These are phyloP conservation scores for Cherax destructor DNA, from an alignment of 1,140 invertebrate species.

Conservation along the genomic window DNA sequence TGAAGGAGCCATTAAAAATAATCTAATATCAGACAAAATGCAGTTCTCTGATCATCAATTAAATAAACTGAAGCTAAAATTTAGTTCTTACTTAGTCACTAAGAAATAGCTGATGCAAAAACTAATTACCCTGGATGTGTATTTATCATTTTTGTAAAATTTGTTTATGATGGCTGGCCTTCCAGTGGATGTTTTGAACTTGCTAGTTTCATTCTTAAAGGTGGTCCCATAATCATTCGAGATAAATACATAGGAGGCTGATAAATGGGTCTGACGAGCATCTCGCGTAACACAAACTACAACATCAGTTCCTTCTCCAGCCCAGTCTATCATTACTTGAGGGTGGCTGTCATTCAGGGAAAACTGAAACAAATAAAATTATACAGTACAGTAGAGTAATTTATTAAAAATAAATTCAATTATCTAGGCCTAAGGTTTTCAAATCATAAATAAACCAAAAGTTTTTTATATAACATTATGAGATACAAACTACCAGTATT, in stretches of 20 bases:
- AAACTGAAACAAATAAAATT: conserved; percentile 73
- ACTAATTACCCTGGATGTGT: conserved; percentile 61
- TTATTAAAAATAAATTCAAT: not conserved
- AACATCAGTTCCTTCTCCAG: conserved; percentile 88
- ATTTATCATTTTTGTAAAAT: conserved; percentile 81
- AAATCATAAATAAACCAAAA: not conserved
- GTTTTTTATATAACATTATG: not conserved
- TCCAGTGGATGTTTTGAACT: conserved; percentile 79
- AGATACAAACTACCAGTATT: not conserved
- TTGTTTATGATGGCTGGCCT: conserved; percentile 83
- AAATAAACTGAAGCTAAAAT: too few relatives aligned
- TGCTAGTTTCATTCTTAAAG: conserved; percentile 84
- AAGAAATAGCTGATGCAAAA: too few relatives aligned
- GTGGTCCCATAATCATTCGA: conserved; percentile 90
- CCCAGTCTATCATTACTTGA: conserved; percentile 93
- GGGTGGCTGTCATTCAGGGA: conserved; percentile 88
- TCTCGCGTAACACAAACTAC: conserved; percentile 90
- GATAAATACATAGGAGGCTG: conserved; percentile 86
- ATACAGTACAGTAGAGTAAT: too few relatives aligned
- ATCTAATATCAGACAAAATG: too few relatives aligned
- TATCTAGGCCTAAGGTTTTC: not conserved
- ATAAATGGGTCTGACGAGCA: conserved; percentile 74
- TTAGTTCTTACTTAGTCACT: too few relatives aligned
- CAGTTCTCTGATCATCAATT: too few relatives aligned
- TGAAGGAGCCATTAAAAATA: too few relatives aligned